Evolutionary conservation across 2,797 vertebrate species (phyloP).

Genomic region (Urocyon cinereoargenteus): DNA sequence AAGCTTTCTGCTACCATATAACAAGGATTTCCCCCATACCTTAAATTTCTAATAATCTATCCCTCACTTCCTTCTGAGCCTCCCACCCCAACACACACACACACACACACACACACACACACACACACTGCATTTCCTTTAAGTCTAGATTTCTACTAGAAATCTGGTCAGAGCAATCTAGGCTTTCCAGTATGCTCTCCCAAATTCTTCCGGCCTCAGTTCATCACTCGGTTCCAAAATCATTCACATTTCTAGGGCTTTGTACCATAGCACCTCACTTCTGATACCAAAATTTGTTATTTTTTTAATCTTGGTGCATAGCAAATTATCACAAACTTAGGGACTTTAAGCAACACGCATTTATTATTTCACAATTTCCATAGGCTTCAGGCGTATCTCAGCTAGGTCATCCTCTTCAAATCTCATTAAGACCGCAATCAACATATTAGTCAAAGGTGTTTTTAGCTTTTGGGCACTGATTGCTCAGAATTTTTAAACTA

Average conservation of each 20-base stretch:
- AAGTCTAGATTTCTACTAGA: not conserved
- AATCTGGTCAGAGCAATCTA: not conserved
- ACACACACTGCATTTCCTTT: not conserved
- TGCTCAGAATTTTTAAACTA: not conserved
- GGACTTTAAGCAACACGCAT: not conserved
- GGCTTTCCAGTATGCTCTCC: not conserved
- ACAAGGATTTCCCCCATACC: not conserved
- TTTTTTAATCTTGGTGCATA: not conserved
- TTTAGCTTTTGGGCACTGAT: not conserved
- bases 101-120: not conserved
- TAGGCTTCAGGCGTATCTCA: not conserved
- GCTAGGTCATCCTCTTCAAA: not conserved
- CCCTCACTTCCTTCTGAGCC: not conserved
- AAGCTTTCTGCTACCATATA: not conserved
- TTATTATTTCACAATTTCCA: not conserved
- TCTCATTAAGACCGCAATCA: not conserved
- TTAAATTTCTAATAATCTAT: not conserved
- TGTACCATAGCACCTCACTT: not conserved
- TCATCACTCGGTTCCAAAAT: not conserved
- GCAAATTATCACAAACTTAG: not conserved
- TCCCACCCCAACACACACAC: not conserved
- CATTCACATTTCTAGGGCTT: not conserved
- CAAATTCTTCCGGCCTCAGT: not conserved
- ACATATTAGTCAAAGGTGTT: not conserved
- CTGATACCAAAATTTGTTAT: not conserved